These are phyloP conservation scores for Bursaphelenchus okinawaensis DNA, from an alignment of 2,888 invertebrate species.

Conservation along the genomic window DNA sequence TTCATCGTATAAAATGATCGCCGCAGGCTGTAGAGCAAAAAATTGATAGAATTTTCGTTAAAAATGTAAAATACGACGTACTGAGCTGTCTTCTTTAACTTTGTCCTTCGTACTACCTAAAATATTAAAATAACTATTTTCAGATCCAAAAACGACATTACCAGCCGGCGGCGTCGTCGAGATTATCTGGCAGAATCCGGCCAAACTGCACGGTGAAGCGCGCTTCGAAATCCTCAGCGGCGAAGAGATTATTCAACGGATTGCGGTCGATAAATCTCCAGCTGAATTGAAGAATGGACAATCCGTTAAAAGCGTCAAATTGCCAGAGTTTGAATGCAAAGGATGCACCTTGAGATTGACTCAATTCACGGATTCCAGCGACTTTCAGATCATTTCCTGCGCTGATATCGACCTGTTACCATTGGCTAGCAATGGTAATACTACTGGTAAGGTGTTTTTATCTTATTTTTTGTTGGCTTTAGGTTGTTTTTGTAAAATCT, in stretches of 20 bases:
- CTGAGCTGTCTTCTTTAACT: too few species aligned
- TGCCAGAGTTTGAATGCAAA: slow-evolving; percentile 15
- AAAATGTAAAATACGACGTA: too few species aligned
- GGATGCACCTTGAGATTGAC: slow-evolving; percentile 78
- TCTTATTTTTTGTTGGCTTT: neutral
- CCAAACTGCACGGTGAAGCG: slow-evolving; percentile 15
- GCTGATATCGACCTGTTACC: slow-evolving; percentile 31
- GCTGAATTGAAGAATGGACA: neutral
- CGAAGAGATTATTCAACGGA: slow-evolving; percentile 18
- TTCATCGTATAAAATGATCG: too few species aligned
- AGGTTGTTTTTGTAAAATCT: too few species aligned
- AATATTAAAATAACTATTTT: neutral
- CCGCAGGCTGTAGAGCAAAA: too few species aligned
- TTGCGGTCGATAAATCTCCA: neutral
- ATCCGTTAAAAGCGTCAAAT: neutral
- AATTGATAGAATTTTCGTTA: too few species aligned
- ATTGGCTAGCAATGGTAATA: neutral
- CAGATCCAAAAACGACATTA: slow-evolving; percentile 21
- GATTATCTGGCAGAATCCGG: slow-evolving; percentile 23
- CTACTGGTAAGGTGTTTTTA: neutral
- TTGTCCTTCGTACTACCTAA: too few species aligned
- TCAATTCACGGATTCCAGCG: slow-evolving; percentile 75
- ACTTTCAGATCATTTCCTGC: slow-evolving; percentile 27
- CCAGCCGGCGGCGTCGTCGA: slow-evolving; percentile 19
- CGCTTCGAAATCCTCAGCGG: slow-evolving; percentile 24